A percentile compares a stretch with the other conserved stretches of the same genome.
These are phyloP conservation scores for Hyles vespertilio DNA, from an alignment of 1,140 invertebrate genomes.

Conservation along the genomic window DNA sequence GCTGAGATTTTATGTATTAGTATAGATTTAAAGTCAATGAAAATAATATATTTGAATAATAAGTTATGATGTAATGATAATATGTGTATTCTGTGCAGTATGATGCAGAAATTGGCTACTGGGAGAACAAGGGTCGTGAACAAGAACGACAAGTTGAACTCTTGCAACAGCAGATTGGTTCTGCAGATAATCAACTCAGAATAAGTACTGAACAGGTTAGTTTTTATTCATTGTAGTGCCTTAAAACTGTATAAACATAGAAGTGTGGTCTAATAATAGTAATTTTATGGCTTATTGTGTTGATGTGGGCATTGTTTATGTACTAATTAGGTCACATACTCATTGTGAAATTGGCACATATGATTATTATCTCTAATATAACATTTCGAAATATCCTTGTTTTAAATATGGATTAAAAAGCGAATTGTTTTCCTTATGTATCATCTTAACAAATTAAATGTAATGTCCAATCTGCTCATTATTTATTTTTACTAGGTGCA, in stretches of 20 bases:
- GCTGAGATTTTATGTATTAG: too few relatives aligned
- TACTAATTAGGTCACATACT: too few relatives aligned
- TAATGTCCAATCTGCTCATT: neutral
- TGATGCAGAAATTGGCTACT: slow-evolving; percentile 91
- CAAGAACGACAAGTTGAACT: slow-evolving; percentile 89
- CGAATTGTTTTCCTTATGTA: too few relatives aligned
- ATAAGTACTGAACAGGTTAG: slow-evolving; percentile 86
- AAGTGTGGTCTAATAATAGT: neutral
- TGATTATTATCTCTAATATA: too few relatives aligned
- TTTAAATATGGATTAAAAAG: too few relatives aligned
- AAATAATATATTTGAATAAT: neutral
- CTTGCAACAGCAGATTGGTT: slow-evolving; percentile 87
- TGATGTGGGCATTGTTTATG: too few relatives aligned
- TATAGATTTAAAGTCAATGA: neutral
- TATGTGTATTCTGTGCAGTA: slow-evolving; percentile 76
- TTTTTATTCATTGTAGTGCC: too few relatives aligned
- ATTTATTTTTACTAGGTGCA: slow-evolving; percentile 76
- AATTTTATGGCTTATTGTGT: too few relatives aligned
- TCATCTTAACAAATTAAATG: too few relatives aligned
- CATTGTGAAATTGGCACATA: too few relatives aligned
- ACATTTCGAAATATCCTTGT: too few relatives aligned
- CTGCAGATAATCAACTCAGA: slow-evolving; percentile 84
- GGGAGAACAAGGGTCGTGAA: slow-evolving; percentile 91
- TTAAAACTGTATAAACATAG: too few relatives aligned
- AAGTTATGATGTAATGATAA: slow-evolving; percentile 1